phyloP scores from a whole-genome alignment of 1,140 invertebrate species.

The Magallana ariakensis region DNA sequence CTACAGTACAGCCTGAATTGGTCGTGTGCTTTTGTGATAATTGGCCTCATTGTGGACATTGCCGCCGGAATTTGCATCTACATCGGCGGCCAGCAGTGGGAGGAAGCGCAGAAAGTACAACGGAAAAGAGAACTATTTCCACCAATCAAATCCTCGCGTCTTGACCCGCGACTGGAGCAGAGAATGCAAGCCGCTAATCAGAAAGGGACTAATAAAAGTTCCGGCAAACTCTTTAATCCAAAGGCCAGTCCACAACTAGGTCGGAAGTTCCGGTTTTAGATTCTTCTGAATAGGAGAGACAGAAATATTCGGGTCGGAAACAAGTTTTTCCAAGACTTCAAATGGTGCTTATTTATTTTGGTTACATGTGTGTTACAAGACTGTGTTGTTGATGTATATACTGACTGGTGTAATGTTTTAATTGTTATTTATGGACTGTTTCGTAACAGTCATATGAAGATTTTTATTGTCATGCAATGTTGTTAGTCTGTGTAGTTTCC shows the following conservation, averaged over 20 bases:
- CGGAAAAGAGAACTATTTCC: neutral
- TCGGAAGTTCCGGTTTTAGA: slow-evolving; percentile 19
- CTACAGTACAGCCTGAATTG: slow-evolving; percentile 47
- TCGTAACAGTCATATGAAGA: too few relatives aligned
- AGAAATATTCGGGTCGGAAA: neutral
- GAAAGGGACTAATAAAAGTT: neutral
- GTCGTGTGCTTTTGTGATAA: slow-evolving; percentile 50
- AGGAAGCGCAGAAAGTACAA: slow-evolving; percentile 11
- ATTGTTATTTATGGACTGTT: too few relatives aligned
- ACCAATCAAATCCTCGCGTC: neutral
- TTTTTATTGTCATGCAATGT: too few relatives aligned
- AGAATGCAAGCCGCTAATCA: neutral
- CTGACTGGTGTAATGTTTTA: too few relatives aligned
- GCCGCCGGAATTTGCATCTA: slow-evolving; percentile 52
- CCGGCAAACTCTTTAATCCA: neutral
- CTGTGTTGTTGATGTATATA: neutral
- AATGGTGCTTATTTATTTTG: slow-evolving; percentile 27
- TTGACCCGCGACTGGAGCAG: slow-evolving; percentile 34
- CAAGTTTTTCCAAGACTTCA: neutral
- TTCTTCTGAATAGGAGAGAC: too few relatives aligned
- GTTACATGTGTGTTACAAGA: neutral
- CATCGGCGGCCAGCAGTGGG: slow-evolving; percentile 51
- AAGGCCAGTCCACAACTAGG: slow-evolving; percentile 31
- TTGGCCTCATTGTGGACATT: slow-evolving; percentile 51
- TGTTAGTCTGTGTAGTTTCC: too few relatives aligned